Base-by-base conservation (phyloP, 2,888 invertebrate species). In the Gastracanthus pulcherrimus region DNA sequence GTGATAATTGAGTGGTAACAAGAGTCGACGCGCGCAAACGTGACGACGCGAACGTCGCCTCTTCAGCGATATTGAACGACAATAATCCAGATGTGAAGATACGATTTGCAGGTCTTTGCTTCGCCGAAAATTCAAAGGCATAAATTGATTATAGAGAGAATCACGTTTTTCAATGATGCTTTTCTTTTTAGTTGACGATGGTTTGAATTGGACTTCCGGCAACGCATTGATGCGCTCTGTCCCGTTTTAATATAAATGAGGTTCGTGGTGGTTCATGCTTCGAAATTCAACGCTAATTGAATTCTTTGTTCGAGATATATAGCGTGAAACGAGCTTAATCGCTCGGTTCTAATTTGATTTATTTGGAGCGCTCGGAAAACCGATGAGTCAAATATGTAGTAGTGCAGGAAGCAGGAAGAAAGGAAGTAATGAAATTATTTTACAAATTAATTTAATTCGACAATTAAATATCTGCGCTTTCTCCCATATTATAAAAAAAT, bases 1-100 rank as follows among this genome's bases (percentile, higher is more conserved):
- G 62, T 71, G 64, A 64, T 71, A 23, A 71, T 71, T 34, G 55
- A 64, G 19, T 41, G 70, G 48, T 69, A 62, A 77, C 45, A 70
- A 69, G 70, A 45, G 19, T 48, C n/a, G 19, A 19, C 19, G 60
- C 34, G 4, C 26, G 29, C 58, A 67, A 29, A 66, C 76, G 67
- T 66, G 75, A 75, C 64, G 45, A 19, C 19, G 48, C 48, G 45
- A 74, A 16, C 62, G 48, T 75, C 36, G 60, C 45, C 75, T 66
- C 23, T 64, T 19, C 16, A n/a, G 9, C 19, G n/a, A n/a, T n/a
- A n/a, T n/a, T n/a, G n/a, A n/a, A n/a, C n/a, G n/a, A n/a, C n/a
- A n/a, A n/a, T n/a, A n/a, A n/a, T n/a, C n/a, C n/a, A n/a, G n/a
- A n/a, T n/a, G n/a, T n/a, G n/a, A n/a, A n/a, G n/a, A n/a, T n/a